These are phyloP conservation scores for Drosophila buzzatii DNA, from an alignment of 2,888 invertebrate genomes.

Conservation along the genomic window DNA sequence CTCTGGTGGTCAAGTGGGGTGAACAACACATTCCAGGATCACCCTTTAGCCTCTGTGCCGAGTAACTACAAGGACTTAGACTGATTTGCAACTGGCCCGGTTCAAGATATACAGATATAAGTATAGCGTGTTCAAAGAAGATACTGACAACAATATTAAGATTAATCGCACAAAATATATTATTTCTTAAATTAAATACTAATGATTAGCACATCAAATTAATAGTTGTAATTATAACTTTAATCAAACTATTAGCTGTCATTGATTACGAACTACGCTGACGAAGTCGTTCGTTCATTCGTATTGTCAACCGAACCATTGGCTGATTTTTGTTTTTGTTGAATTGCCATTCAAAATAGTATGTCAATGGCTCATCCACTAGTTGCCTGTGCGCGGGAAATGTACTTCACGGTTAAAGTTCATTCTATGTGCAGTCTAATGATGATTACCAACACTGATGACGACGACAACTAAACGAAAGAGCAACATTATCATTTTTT, in stretches of 20 bases:
- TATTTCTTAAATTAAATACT: background rate
- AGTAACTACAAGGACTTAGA: background rate
- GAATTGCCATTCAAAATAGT: constrained; percentile 9
- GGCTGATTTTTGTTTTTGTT: background rate
- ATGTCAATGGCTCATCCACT: constrained; percentile 22
- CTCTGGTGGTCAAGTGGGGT: constrained; percentile 97
- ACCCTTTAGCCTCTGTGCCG: constrained; percentile 87
- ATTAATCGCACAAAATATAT: background rate
- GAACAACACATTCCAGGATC: constrained; percentile 98
- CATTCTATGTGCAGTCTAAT: constrained; percentile 72
- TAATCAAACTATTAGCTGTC: background rate
- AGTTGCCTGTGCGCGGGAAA: constrained; percentile 28
- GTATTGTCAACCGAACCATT: background rate
- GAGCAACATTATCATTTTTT: constrained; percentile 81
- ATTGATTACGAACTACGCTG: background rate
- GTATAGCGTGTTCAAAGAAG: too few relatives aligned
- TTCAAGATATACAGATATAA: too few relatives aligned
- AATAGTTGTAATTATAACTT: background rate
- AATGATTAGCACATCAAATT: background rate
- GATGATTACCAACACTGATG: constrained; percentile 77
- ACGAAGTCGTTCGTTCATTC: background rate
- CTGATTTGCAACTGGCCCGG: background rate
- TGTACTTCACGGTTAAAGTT: constrained; percentile 23
- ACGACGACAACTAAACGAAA: constrained; percentile 49
- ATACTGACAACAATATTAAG: background rate